A percentile compares a stretch with the other conserved stretches of the same genome.
Conservation (phyloP, 1,140 invertebrate species). For the Chrysomallon squamiferum region DNA sequence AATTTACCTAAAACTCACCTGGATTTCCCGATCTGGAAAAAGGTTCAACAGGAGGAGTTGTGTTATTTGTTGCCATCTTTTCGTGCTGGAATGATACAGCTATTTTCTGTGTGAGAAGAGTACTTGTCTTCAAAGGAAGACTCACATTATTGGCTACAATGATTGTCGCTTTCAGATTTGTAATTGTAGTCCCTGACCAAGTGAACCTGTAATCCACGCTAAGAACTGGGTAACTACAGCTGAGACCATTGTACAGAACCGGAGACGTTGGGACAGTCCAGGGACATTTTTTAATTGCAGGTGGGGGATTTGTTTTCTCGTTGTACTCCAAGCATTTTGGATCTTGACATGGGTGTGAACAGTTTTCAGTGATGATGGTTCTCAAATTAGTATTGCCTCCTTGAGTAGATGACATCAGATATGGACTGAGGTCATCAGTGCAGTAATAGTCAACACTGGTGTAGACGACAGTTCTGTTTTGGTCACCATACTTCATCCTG, state of each 20-base stretch:
- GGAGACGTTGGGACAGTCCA: slow-evolving; percentile 1
- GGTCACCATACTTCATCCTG: background rate
- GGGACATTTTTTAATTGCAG: too few relatives aligned
- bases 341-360: slow-evolving; percentile 6
- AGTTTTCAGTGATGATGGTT: slow-evolving; percentile 1
- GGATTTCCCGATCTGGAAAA: slow-evolving; percentile 17
- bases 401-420: slow-evolving; percentile 3
- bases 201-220: slow-evolving; percentile 34
- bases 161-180: slow-evolving; percentile 24
- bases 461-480: background rate
- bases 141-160: slow-evolving; percentile 16
- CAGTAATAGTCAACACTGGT: slow-evolving; percentile 27
- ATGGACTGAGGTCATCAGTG: background rate
- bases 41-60: background rate
- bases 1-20: slow-evolving; percentile 11
- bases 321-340: slow-evolving; percentile 13
- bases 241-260: background rate
- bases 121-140: background rate
- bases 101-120: slow-evolving; percentile 8
- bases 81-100: slow-evolving; percentile 6
- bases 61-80: slow-evolving; percentile 10
- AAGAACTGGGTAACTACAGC: slow-evolving; percentile 26
- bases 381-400: background rate
- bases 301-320: background rate
- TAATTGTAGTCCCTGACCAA: slow-evolving; percentile 26